A percentile compares a stretch with the other conserved stretches of the same genome.
Conservation (phyloP, 1,140 invertebrate genomes). For the Bombus impatiens region DNA sequence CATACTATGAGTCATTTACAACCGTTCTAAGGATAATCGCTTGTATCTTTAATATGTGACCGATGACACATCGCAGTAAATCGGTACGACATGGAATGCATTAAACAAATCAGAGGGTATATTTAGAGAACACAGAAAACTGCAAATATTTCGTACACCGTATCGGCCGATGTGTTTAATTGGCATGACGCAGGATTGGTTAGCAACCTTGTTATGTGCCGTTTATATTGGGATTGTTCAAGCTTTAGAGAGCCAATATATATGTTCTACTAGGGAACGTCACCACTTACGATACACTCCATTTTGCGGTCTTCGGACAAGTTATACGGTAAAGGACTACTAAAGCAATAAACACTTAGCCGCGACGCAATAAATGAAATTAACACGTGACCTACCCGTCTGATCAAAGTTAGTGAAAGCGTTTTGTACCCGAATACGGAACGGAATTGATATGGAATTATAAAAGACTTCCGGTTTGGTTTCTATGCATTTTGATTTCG, state of each 20-base stretch:
- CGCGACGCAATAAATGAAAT: conserved; percentile 33
- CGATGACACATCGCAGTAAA: not conserved
- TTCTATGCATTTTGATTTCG: not conserved
- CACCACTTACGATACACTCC: conserved; percentile 2
- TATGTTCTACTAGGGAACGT: not conserved
- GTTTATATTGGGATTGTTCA: conserved; percentile 3
- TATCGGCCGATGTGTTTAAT: conserved; percentile 16
- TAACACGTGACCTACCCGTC: conserved; percentile 13
- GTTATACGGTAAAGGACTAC: conserved; percentile 25
- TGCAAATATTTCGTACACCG: not conserved
- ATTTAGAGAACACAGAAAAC: not conserved
- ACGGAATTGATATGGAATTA: conserved; percentile 1
- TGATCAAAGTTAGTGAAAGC: conserved; percentile 11
- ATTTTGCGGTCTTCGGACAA: conserved; percentile 17
- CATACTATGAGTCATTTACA: no score
- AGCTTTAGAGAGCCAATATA: conserved; percentile 6
- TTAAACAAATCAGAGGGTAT: not conserved
- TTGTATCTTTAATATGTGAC: no score
- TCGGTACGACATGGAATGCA: not conserved
- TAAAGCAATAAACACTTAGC: conserved; percentile 39
- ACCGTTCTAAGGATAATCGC: no score
- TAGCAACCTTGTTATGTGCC: not conserved
- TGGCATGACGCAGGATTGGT: not conserved
- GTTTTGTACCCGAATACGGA: not conserved
- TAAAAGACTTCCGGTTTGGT: not conserved